Percentiles rank a stretch among this genome's conserved stretches.
These are phyloP conservation scores for Noctuana brunneofusca DNA, from an alignment of 2,888 invertebrate species.

Conservation along the genomic window DNA sequence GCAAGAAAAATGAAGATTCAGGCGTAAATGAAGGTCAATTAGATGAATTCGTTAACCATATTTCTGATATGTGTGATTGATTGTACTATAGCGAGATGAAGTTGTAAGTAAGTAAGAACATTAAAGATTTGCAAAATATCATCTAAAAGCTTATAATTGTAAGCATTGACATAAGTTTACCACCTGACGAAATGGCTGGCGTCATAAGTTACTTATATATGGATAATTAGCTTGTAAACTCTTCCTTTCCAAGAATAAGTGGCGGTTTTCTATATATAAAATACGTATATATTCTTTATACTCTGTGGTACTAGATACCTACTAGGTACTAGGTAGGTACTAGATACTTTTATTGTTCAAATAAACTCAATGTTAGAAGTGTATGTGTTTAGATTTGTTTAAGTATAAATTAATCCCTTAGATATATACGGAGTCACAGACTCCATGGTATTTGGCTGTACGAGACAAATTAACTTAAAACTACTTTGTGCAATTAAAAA, in stretches of 20 bases:
- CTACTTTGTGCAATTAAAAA: slow-evolving; percentile 36
- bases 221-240: neutral
- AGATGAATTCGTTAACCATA: slow-evolving; percentile 59
- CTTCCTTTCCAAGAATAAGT: neutral
- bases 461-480: neutral
- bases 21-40: slow-evolving; percentile 46
- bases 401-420: neutral
- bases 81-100: neutral
- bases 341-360: neutral
- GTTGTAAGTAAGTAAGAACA: slow-evolving; percentile 5
- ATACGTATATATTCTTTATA: neutral
- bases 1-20: slow-evolving; percentile 60
- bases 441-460: slow-evolving; percentile 10
- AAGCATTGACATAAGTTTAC: slow-evolving; percentile 2
- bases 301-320: neutral
- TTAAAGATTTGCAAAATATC: neutral
- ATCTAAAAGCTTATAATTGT: neutral
- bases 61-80: slow-evolving; percentile 62
- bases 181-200: slow-evolving; percentile 17
- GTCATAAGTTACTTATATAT: neutral
- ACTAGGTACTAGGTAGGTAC: neutral
- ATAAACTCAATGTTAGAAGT: neutral
- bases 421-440: slow-evolving; percentile 6
- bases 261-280: neutral
- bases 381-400: neutral